These are phyloP conservation scores for Menura novaehollandiae DNA, from an alignment of 2,113 vertebrate species.

Conservation along the genomic window DNA sequence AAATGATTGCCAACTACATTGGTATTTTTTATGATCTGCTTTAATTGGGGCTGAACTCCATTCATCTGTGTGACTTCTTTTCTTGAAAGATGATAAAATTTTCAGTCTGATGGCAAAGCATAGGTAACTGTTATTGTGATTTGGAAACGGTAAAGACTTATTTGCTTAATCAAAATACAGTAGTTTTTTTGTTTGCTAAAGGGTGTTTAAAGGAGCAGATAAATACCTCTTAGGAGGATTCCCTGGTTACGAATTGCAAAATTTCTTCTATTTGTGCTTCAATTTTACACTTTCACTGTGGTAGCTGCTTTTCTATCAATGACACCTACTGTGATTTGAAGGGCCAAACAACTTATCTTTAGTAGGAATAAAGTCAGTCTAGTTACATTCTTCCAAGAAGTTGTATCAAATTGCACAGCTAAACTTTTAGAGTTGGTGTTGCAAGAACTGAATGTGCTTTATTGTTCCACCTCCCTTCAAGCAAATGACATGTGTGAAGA, in stretches of 20 bases:
- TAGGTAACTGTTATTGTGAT: neutral
- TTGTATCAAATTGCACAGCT: neutral
- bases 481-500: fast-evolving
- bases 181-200: neutral
- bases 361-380: neutral
- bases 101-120: neutral
- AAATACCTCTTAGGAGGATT: neutral
- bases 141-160: neutral
- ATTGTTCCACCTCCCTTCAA: neutral
- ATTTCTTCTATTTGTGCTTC: neutral
- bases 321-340: neutral
- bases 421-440: neutral
- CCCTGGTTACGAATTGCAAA: neutral
- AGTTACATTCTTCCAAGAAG: neutral
- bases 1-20: neutral
- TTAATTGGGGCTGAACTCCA: neutral
- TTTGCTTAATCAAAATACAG: neutral
- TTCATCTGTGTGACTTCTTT: neutral
- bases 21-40: neutral
- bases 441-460: neutral
- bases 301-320: neutral
- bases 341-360: neutral
- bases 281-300: neutral
- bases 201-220: neutral
- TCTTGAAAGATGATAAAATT: neutral